Base-by-base conservation (phyloP, 2,797 vertebrate species). In the Otolemur crassicaudatus region DNA sequence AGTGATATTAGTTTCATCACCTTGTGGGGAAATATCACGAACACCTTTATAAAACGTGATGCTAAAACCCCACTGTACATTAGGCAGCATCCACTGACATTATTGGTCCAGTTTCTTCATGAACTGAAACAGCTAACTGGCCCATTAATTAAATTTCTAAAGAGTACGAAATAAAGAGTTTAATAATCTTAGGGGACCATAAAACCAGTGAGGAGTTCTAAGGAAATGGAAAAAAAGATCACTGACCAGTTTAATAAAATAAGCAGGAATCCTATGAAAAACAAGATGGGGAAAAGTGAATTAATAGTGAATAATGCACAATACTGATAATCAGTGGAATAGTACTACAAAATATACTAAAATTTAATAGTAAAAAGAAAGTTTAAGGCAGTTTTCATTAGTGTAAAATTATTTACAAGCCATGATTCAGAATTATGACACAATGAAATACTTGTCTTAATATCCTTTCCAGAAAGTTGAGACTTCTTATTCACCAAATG, bases 361-460 rank as follows among this genome's bases (percentile, higher is more conserved):
- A 70, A 73, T 83, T 67, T 87, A 96, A 77, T 14, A 79, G 53
- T 76, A 12, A 80, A 95, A 95, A 92, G 60, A 94, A 87, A 79
- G 14, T 83, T 80, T 73, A 34, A 58, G 69, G 9, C 9, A 72
- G 31, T 63, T 83, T 73, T 87, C 31, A 70, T 31, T 85, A 85
- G 25, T 34, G 2, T 75, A 81, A 70, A 88, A 56, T 81, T 53
- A 85, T 53, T 40, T 70, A 75, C 58, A 72, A 82, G 73, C 8
- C 46, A 70, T 83, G 31, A 87, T 25, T 77, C 67, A 46, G 27
- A 93, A 90, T 83, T 79, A 85, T 70, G 16, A 77, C 14, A 84
- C 27, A 95, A 61, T 65, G 53, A 86, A 94, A 89, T 92, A 22
- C 31, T 90, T 53, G 49, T 53, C 49, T 53, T 70, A 90, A 14